phyloP scores from a whole-genome alignment of 2,888 invertebrate species.

The Mimachlamys varia region DNA sequence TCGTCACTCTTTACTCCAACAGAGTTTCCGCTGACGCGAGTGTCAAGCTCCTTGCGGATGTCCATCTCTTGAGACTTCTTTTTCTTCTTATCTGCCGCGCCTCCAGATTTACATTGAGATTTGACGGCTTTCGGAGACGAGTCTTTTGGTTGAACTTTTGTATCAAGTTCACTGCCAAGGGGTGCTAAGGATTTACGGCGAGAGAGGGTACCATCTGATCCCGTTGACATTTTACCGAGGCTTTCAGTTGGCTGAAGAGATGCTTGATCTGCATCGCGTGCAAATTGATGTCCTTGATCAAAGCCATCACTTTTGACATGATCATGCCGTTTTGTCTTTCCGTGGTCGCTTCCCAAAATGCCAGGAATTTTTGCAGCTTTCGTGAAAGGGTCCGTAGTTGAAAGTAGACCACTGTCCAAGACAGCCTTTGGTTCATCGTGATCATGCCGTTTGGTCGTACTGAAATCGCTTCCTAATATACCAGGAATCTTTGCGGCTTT shows the following conservation, averaged over 20 bases:
- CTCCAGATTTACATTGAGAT: not conserved
- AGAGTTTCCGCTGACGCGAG: not conserved
- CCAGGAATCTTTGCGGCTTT: not conserved
- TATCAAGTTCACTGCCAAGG: not conserved
- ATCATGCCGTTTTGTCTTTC: not conserved
- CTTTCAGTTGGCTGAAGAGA: not conserved
- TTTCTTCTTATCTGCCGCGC: not conserved
- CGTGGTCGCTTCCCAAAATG: not conserved
- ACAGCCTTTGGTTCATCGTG: not conserved
- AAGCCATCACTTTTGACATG: not conserved
- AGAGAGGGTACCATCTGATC: not conserved
- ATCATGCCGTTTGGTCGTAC: not conserved
- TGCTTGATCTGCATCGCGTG: not conserved
- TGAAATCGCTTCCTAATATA: not conserved
- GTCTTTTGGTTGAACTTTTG: not conserved
- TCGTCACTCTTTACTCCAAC: not conserved
- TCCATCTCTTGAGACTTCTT: not conserved
- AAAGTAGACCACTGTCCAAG: not conserved
- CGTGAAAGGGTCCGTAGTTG: not conserved
- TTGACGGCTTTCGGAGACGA: not conserved
- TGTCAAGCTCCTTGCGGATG: not conserved
- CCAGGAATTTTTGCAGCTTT: not conserved
- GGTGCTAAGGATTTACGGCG: not conserved
- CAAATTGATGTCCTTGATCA: not conserved
- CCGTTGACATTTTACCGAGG: not conserved